Evolutionary conservation across 2,797 vertebrate genomes (phyloP).

Genomic region (Rallus crepitans): DNA sequence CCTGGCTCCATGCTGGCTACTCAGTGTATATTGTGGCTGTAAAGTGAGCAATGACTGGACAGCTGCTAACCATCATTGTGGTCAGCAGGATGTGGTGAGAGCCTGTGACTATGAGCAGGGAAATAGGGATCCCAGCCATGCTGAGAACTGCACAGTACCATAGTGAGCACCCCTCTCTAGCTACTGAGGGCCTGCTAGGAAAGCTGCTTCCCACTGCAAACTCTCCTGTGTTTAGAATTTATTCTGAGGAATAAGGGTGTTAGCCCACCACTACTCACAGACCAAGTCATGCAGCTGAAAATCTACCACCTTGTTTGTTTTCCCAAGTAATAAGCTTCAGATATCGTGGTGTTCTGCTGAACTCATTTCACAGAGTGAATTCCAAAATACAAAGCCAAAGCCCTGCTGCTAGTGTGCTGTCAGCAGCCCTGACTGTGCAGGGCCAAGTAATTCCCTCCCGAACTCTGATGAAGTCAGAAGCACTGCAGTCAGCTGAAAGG

Average conservation of each 20-base stretch:
- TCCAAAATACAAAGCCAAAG: slow-evolving; percentile 39
- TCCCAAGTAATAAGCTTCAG: slow-evolving; percentile 11
- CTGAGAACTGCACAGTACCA: neutral
- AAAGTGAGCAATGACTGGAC: neutral
- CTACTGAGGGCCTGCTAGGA: neutral
- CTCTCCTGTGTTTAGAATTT: neutral
- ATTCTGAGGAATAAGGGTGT: neutral
- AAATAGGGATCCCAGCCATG: neutral
- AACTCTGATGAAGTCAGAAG: neutral
- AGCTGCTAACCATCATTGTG: neutral
- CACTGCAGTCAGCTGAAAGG: neutral
- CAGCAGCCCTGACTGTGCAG: slow-evolving; percentile 25
- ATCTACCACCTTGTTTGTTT: slow-evolving; percentile 19
- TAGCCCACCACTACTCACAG: neutral
- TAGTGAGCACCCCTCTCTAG: neutral
- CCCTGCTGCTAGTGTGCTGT: neutral
- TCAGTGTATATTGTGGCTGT: neutral
- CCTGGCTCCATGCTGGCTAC: neutral
- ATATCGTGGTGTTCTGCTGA: neutral
- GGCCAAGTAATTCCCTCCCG: slow-evolving; percentile 9
- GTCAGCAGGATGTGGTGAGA: neutral
- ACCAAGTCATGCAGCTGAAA: neutral
- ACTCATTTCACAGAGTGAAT: neutral
- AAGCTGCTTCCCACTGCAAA: neutral
- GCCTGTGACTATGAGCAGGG: neutral